Evolutionary conservation across 2,113 vertebrate genomes (phyloP).

Genomic region (Hippocampus abdominalis): DNA sequence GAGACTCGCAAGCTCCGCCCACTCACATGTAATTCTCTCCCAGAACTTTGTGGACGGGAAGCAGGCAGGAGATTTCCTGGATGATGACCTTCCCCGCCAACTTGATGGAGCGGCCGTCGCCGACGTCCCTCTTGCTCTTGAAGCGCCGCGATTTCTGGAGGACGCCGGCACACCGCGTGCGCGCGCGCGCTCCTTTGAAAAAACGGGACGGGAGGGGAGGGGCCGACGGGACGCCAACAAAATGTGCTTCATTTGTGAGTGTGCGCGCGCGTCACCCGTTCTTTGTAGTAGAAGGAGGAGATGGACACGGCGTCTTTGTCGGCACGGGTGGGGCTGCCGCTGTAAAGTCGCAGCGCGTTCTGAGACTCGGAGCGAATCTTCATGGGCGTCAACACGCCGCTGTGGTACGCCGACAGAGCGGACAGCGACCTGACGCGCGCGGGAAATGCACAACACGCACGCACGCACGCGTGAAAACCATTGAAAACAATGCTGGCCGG

Average conservation of each 20-base stretch:
- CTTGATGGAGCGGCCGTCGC: constrained; percentile 82
- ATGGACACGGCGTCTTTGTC: constrained; percentile 98
- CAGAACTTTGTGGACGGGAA: constrained; percentile 89
- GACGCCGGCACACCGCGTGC: too few species aligned
- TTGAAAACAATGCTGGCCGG: too few species aligned
- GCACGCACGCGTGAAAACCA: not conserved
- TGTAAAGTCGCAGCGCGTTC: constrained; percentile 86
- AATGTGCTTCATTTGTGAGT: too few species aligned
- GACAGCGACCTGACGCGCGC: constrained; percentile 82
- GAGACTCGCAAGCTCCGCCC: not conserved
- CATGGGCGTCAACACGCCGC: constrained; percentile 91
- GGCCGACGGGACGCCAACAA: too few species aligned
- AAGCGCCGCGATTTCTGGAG: constrained; percentile 93
- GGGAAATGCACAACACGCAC: not conserved
- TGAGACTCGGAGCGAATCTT: constrained; percentile 95
- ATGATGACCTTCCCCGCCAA: constrained; percentile 96
- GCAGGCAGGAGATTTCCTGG: constrained; percentile 90
- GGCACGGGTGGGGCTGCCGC: constrained; percentile 88
- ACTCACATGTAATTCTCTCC: constrained; percentile 91
- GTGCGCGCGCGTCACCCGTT: constrained; percentile 77
- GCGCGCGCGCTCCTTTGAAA: not conserved
- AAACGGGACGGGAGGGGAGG: too few species aligned
- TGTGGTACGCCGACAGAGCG: constrained; percentile 92
- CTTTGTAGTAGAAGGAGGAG: constrained; percentile 98
- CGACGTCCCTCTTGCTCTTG: constrained; percentile 90